Evolutionary conservation across 2,888 invertebrate genomes (phyloP).

Genomic region (Perizoma flavofasciatum): DNA sequence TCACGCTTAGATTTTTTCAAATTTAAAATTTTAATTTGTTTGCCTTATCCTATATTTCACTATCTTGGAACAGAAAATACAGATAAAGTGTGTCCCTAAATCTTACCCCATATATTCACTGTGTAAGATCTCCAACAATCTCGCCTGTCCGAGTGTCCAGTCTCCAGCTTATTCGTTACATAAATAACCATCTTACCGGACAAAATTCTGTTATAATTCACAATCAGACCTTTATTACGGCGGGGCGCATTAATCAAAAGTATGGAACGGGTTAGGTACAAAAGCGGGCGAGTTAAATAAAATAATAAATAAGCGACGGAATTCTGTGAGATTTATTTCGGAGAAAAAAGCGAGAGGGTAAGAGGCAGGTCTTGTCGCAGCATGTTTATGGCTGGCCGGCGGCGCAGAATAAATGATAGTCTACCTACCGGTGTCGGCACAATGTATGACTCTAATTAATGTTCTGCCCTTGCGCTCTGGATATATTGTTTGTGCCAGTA

Average conservation of each 20-base stretch:
- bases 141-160: conserved; percentile 42
- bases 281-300: conserved; percentile 77
- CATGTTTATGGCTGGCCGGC: conserved; percentile 72
- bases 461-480: conserved; percentile 61
- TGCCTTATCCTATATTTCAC: conserved; percentile 9
- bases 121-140: conserved; percentile 47
- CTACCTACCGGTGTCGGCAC: conserved; percentile 41
- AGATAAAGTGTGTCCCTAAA: conserved; percentile 18
- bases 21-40: conserved; percentile 8
- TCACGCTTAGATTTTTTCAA: conserved; percentile 8
- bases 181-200: conserved; percentile 77
- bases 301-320: conserved; percentile 80
- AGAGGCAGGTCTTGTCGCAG: conserved; percentile 75
- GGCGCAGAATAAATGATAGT: conserved; percentile 41
- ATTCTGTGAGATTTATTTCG: conserved; percentile 81
- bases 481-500: conserved; percentile 62
- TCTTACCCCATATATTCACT: conserved; percentile 36
- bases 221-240: conserved; percentile 72
- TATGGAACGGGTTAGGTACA: conserved; percentile 75
- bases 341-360: conserved; percentile 64
- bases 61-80: conserved; percentile 8
- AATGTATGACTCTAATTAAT: conserved; percentile 77
- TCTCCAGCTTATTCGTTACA: conserved; percentile 53
- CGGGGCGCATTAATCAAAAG: conserved; percentile 76
- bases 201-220: conserved; percentile 75